Evolutionary conservation across 1,140 invertebrate genomes (phyloP).

Genomic region (Platyscapa corneri): DNA sequence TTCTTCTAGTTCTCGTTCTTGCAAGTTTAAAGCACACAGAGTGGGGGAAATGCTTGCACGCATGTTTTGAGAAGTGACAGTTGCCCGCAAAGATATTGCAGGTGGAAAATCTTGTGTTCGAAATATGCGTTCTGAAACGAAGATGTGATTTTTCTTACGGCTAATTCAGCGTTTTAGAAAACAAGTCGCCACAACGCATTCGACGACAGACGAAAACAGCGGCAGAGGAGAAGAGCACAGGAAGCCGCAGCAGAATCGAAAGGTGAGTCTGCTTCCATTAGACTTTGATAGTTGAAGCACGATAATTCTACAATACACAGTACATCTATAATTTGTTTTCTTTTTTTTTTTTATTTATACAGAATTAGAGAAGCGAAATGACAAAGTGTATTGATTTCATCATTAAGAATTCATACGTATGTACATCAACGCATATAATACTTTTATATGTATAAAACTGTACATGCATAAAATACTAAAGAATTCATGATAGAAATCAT

Average conservation of each 20-base stretch:
- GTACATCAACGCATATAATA: background rate
- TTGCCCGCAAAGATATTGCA: too few species aligned
- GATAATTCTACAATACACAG: too few species aligned
- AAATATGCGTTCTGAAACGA: background rate
- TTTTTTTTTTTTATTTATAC: background rate
- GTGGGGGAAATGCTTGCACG: too few species aligned
- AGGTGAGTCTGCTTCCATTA: background rate
- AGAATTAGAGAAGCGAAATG: background rate
- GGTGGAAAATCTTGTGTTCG: background rate
- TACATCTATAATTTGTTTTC: background rate
- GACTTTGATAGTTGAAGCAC: too few species aligned
- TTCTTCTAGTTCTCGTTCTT: too few species aligned
- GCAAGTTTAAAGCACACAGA: too few species aligned
- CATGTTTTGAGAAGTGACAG: too few species aligned
- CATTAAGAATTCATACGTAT: slow-evolving; percentile 23
- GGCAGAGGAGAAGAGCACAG: background rate
- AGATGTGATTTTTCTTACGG: background rate
- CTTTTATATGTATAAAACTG: too few species aligned
- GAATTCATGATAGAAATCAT: too few species aligned
- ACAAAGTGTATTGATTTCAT: slow-evolving; percentile 34
- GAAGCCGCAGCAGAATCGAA: background rate
- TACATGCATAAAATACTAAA: too few species aligned
- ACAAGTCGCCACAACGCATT: background rate
- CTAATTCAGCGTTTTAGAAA: background rate
- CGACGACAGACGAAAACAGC: background rate